Percentiles rank a stretch among this genome's conserved stretches.
Conservation (phyloP, 2,113 vertebrate genomes). For the Fregata magnificens region DNA sequence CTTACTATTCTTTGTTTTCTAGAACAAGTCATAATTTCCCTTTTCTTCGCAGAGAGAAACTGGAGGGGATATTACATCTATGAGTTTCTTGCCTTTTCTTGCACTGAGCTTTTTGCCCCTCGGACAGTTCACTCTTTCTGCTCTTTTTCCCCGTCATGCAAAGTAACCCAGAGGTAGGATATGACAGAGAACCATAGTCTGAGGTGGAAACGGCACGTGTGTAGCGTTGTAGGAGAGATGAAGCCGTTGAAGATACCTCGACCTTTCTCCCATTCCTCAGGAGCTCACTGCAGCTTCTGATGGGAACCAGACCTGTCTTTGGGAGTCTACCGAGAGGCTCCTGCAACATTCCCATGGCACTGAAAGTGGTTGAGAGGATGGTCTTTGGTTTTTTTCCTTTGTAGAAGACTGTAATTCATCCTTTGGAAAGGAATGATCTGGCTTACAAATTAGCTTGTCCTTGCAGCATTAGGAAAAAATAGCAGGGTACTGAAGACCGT, state of each 20-base stretch:
- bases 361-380: not conserved
- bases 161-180: not conserved
- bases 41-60: not conserved
- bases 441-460: constrained; percentile 26
- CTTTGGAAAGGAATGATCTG: not conserved
- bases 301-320: not conserved
- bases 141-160: not conserved
- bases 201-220: not conserved
- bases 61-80: not conserved
- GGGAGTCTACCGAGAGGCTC: not conserved
- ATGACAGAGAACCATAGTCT: not conserved
- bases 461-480: constrained; percentile 40
- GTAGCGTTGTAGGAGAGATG: accelerated
- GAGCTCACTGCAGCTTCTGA: not conserved
- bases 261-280: not conserved
- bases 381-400: not conserved
- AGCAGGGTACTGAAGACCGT: not conserved
- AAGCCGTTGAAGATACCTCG: not conserved
- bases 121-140: not conserved
- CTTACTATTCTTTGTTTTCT: not conserved
- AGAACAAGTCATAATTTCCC: not conserved
- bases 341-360: not conserved
- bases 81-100: not conserved
- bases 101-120: not conserved
- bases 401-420: not conserved